Evolutionary conservation across 2,888 invertebrate genomes (phyloP), one percentile per base, ranked within the genome.

Genomic region (Blastobasis lacticolella): DNA sequence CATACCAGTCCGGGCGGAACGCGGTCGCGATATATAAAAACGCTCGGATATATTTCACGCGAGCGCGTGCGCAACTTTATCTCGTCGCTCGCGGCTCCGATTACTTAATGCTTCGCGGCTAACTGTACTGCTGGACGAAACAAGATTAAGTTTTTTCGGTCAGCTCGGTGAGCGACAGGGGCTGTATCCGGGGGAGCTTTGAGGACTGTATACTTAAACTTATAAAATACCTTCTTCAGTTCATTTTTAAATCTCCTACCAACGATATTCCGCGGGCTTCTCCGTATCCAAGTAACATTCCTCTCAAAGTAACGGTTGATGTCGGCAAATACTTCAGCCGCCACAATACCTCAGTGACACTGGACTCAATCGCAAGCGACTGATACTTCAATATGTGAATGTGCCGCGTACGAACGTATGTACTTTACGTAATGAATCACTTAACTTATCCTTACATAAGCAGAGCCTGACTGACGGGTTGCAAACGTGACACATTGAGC

Each of bases 1-100:
- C 78, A 78, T 78, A 78, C 78, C 78, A 78, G 78, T 73, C 71
- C 70, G 73, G 66, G 71, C 71, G 79, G 79, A 82, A 81, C 83
- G 81, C 82, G 82, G 78, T 75, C 82, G 81, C 79, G 80, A 81
- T 23, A 23, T 23, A 23, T 80, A 84, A 78, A 77, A 87, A 86
- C 80, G 75, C 76, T 81, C 79, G 80, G 83, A 84, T 87, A 85
- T 85, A 84, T 86, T 85, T 85, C 85, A 87, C 86, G 83, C 85
- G 84, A 5, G 42, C 42, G n/a, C 42, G 10, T 86, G 82, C 83
- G 84, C 85, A 86, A 85, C 83, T 82, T 86, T 86, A 86, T 83
- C 83, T 83, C 78, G 78, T 67, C 75, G 77, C 78, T 80, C 82
- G 80, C 81, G 77, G 76, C 75, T 87, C 81, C 73, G 83, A 85